phyloP scores from a whole-genome alignment of 2,888 invertebrate genomes.

The Galeruca laticollis region DNA sequence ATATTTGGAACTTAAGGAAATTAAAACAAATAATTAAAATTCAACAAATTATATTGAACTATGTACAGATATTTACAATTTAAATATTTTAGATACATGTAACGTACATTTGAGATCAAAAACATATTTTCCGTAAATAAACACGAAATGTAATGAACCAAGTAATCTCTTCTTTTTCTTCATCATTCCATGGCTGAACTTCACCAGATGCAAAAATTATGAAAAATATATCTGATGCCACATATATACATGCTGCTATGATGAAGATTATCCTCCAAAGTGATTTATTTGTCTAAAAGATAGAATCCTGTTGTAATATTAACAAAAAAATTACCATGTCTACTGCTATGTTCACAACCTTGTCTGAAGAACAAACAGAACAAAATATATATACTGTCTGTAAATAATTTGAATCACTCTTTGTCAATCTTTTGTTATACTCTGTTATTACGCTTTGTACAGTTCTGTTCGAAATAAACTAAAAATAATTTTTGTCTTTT shows the following conservation, averaged over 20 bases:
- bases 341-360: too few relatives aligned
- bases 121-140: neutral
- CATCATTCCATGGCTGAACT: constrained; percentile 68
- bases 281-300: constrained; percentile 70
- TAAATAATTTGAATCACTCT: too few relatives aligned
- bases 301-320: constrained; percentile 1
- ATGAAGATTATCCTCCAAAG: constrained; percentile 84
- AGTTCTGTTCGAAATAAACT: too few relatives aligned
- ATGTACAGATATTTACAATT: constrained; percentile 1
- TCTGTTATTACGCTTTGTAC: too few relatives aligned
- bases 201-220: constrained; percentile 76
- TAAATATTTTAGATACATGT: neutral
- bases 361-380: too few relatives aligned
- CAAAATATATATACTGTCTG: too few relatives aligned
- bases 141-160: too few relatives aligned
- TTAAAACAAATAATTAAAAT: neutral
- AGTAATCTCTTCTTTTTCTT: constrained; percentile 3
- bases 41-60: neutral
- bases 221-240: constrained; percentile 78
- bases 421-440: too few relatives aligned
- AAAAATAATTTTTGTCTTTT: too few relatives aligned
- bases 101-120: neutral
- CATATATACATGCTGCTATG: constrained; percentile 77
- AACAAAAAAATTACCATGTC: constrained; percentile 9
- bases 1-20: neutral